These are phyloP conservation scores for Sebastes cheni DNA, from an alignment of 2,797 vertebrate species.

Conservation along the genomic window DNA sequence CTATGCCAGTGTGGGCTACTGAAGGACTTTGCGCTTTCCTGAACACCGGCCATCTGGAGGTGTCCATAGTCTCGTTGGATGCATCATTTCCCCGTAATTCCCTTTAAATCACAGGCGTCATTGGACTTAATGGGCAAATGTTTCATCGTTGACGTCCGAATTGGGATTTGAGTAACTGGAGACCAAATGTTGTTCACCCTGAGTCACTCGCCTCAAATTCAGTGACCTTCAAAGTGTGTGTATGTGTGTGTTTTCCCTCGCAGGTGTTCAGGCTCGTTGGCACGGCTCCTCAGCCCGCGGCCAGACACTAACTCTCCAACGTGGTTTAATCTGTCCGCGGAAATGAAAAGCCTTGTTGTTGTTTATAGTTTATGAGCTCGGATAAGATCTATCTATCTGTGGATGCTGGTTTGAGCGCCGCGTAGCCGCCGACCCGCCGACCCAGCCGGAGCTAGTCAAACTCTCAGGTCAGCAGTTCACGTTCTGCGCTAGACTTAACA, in stretches of 20 bases:
- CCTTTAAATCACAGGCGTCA: conserved; percentile 83
- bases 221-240: conserved; percentile 81
- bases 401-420: neutral
- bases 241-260: conserved; percentile 52
- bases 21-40: conserved; percentile 71
- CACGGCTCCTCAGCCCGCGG: conserved; percentile 53
- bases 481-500: conserved; percentile 20
- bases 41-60: conserved; percentile 82
- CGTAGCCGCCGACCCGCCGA: neutral
- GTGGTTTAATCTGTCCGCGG: conserved; percentile 38
- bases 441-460: neutral
- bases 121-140: conserved; percentile 84
- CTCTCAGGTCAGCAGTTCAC: conserved; percentile 42
- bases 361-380: conserved; percentile 48
- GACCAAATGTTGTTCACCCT: conserved; percentile 74
- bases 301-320: conserved; percentile 38
- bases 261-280: conserved; percentile 72
- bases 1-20: conserved; percentile 46
- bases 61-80: conserved; percentile 71
- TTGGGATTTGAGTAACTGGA: conserved; percentile 77
- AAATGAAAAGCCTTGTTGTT: conserved; percentile 61
- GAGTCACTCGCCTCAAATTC: conserved; percentile 78
- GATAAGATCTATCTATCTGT: conserved; percentile 38
- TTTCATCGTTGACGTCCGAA: conserved; percentile 75
- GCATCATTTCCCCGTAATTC: conserved; percentile 83